Percentiles rank a stretch among this genome's conserved stretches.
These are phyloP conservation scores for Aphelenchoides bicaudatus DNA, from an alignment of 2,888 invertebrate genomes.

Conservation along the genomic window DNA sequence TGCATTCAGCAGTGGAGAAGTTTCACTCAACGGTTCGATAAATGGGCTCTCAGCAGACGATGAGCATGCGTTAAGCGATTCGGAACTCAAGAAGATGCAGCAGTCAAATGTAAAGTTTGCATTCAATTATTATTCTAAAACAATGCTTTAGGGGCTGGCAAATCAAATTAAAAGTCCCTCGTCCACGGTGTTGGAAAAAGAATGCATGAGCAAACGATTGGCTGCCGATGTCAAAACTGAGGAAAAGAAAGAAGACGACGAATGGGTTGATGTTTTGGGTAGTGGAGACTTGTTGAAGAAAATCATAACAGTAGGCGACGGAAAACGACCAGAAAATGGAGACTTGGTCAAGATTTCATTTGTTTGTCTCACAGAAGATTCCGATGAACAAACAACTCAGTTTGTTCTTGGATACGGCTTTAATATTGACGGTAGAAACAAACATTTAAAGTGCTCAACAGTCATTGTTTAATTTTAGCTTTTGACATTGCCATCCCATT, in stretches of 20 bases:
- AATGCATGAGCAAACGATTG: constrained; percentile 4
- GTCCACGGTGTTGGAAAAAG: not conserved
- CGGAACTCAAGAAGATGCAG: not conserved
- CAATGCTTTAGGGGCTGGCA: not conserved
- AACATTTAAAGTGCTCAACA: not conserved
- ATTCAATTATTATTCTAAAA: not conserved
- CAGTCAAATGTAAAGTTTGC: not conserved
- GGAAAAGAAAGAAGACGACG: constrained; percentile 1
- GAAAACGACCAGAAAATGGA: not conserved
- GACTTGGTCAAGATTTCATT: not conserved
- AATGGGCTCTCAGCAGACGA: not conserved
- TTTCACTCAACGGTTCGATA: constrained; percentile 3
- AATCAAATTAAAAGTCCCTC: not conserved
- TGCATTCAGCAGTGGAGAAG: constrained; percentile 4
- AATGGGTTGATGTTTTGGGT: not conserved
- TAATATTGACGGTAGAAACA: not conserved
- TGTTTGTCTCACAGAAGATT: too few species aligned
- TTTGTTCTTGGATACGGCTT: constrained; percentile 9
- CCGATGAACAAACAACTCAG: not conserved
- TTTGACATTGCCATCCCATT: not conserved
- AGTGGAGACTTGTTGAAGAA: constrained; percentile 11
- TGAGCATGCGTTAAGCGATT: constrained; percentile 10
- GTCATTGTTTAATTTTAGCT: too few species aligned
- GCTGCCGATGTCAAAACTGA: not conserved
- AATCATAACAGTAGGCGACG: not conserved